Conservation (phyloP, 1,140 invertebrate genomes). For the Chlorops oryzae region DNA sequence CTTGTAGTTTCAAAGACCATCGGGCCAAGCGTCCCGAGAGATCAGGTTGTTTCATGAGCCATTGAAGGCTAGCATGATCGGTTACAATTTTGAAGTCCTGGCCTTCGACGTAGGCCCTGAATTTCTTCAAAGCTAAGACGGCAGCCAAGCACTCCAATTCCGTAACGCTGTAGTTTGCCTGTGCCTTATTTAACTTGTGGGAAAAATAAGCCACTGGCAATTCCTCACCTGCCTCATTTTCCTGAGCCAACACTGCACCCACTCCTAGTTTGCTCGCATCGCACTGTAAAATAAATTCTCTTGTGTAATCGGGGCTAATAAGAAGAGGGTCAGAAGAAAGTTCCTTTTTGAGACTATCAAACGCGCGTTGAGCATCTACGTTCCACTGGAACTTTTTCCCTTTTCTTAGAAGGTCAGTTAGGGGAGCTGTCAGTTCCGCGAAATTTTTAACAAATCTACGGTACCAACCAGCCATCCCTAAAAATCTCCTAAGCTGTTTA, state of each 20-base stretch:
- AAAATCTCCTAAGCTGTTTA: conserved; percentile 45
- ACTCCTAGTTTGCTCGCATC: conserved; percentile 9
- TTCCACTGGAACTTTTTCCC: conserved; percentile 6
- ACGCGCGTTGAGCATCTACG: conserved; percentile 8
- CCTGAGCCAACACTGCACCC: conserved; percentile 29
- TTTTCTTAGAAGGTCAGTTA: conserved; percentile 18
- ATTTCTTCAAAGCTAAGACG: conserved; percentile 45
- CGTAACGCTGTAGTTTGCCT: conserved; percentile 26
- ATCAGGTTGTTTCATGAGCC: conserved; percentile 26
- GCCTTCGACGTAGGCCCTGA: conserved; percentile 46
- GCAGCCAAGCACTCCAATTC: conserved; percentile 49
- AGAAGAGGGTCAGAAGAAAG: conserved; percentile 17
- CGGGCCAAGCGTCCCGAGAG: conserved; percentile 29
- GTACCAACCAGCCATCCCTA: conserved; percentile 48
- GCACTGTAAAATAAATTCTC: conserved; percentile 15
- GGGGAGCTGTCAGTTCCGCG: conserved; percentile 24
- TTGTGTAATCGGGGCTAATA: conserved; percentile 22
- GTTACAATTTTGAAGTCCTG: conserved; percentile 40
- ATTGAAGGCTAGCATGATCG: conserved; percentile 26
- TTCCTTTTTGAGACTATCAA: conserved; percentile 17
- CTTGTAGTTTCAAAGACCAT: conserved; percentile 29
- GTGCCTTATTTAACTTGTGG: conserved; percentile 13
- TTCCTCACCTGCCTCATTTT: conserved; percentile 25
- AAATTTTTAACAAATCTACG: conserved; percentile 40
- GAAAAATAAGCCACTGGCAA: conserved; percentile 15